A percentile compares a stretch with the other conserved stretches of the same genome.
These are phyloP conservation scores for Zapornia atra DNA, from an alignment of 2,113 vertebrate species.

Conservation along the genomic window DNA sequence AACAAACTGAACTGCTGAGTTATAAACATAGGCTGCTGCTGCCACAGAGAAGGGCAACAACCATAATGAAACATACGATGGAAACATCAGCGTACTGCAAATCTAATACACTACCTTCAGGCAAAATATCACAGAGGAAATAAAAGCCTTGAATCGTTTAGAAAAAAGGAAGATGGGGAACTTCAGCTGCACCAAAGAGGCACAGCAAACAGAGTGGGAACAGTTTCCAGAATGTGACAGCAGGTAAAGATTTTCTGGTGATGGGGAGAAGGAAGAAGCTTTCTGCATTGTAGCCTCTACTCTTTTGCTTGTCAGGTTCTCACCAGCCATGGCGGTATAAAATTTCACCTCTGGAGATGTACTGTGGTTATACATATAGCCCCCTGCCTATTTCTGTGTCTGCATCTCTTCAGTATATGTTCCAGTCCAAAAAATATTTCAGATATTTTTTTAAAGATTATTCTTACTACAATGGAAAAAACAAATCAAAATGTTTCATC, in stretches of 20 bases:
- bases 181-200: background rate
- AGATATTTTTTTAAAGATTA: conserved; percentile 37
- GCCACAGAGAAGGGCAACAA: conserved; percentile 51
- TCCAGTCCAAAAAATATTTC: conserved; percentile 38
- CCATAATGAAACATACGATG: conserved; percentile 41
- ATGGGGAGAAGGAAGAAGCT: background rate
- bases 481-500: background rate
- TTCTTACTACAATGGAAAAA: background rate
- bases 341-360: background rate
- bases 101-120: conserved; percentile 38
- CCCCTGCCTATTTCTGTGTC: background rate
- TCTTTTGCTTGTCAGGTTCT: background rate
- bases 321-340: background rate
- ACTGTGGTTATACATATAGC: background rate
- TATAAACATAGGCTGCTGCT: conserved; percentile 75
- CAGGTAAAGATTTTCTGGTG: background rate
- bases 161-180: background rate
- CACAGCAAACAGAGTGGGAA: background rate
- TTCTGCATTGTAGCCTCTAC: background rate
- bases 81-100: conserved; percentile 38
- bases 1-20: conserved; percentile 57
- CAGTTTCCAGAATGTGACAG: background rate
- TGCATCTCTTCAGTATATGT: background rate
- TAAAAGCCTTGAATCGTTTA: conserved; percentile 33
- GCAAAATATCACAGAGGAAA: conserved; percentile 25